Conservation (phyloP, 2,888 invertebrate species). For the Hirtodrosophila alboralis region DNA sequence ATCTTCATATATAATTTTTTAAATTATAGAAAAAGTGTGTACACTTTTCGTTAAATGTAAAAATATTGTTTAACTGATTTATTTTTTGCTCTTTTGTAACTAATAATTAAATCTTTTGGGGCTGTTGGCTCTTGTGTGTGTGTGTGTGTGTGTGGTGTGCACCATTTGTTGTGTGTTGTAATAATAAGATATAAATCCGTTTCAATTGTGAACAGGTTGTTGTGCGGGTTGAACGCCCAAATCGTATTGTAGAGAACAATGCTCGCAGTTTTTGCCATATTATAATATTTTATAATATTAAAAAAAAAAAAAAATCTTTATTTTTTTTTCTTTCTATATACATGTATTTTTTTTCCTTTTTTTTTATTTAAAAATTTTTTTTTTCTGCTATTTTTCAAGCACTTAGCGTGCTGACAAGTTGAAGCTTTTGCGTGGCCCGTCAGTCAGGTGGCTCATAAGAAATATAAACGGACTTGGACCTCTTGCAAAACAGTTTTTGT, state of each 20-base stretch:
- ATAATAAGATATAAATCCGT: constrained; percentile 77
- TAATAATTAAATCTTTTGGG: constrained; percentile 74
- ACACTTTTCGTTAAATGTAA: constrained; percentile 10
- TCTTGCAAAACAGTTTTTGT: constrained; percentile 53
- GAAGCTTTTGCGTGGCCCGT: constrained; percentile 75
- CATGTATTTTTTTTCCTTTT: too few species aligned
- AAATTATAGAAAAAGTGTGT: constrained; percentile 16
- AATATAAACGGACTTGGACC: constrained; percentile 58
- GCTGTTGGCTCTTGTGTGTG: constrained; percentile 57
- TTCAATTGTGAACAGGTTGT: constrained; percentile 63
- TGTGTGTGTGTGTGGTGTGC: too few species aligned
- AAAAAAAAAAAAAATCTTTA: too few species aligned
- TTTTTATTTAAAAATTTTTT: constrained; percentile 16
- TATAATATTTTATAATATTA: constrained; percentile 60
- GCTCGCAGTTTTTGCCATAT: constrained; percentile 51
- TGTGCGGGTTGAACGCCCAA: constrained; percentile 79
- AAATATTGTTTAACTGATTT: background rate
- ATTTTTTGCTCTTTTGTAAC: constrained; percentile 48
- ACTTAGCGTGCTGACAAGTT: constrained; percentile 80
- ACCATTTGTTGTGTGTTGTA: constrained; percentile 64
- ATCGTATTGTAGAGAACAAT: constrained; percentile 68
- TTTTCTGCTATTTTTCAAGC: constrained; percentile 68
- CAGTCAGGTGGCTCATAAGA: constrained; percentile 65
- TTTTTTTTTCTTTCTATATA: constrained; percentile 23
- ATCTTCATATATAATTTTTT: background rate